A percentile compares a stretch with the other conserved stretches of the same genome.
These are phyloP conservation scores for Muscicapa comitata DNA, from an alignment of 2,797 vertebrate genomes.

Conservation along the genomic window DNA sequence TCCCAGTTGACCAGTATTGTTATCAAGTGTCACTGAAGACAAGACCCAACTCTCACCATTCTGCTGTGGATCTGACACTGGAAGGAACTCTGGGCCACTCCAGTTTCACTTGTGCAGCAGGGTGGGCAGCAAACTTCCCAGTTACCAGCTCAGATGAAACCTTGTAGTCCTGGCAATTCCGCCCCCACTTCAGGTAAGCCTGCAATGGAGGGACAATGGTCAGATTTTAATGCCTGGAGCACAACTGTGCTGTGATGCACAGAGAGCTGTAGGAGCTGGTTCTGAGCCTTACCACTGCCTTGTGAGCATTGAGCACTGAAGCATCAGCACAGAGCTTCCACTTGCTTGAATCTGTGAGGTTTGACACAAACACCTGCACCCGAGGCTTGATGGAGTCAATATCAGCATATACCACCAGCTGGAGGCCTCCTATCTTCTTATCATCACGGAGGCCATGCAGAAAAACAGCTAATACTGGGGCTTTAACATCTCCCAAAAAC, in stretches of 20 bases:
- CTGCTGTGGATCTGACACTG: slow-evolving; percentile 36
- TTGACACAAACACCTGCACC: slow-evolving; percentile 78
- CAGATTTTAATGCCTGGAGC: neutral
- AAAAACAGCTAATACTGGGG: slow-evolving; percentile 71
- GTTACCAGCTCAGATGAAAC: slow-evolving; percentile 73
- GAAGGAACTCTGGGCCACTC: slow-evolving; percentile 78
- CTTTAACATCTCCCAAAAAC: slow-evolving; percentile 71
- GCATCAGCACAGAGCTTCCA: slow-evolving; percentile 83
- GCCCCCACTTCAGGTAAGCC: slow-evolving; percentile 81
- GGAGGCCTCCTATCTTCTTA: slow-evolving; percentile 77
- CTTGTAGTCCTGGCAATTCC: slow-evolving; percentile 79
- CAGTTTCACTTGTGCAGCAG: slow-evolving; percentile 76
- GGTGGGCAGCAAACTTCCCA: slow-evolving; percentile 74
- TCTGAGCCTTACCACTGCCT: slow-evolving; percentile 77
- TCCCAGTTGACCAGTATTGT: rapidly evolving
- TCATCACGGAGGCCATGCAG: slow-evolving; percentile 73
- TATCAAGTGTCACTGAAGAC: neutral
- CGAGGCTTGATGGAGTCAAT: slow-evolving; percentile 45
- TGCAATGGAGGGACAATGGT: slow-evolving; percentile 8
- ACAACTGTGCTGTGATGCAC: neutral
- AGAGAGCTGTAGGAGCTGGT: neutral
- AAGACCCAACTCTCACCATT: slow-evolving; percentile 68
- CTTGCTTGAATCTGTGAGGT: slow-evolving; percentile 74
- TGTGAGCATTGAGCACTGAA: slow-evolving; percentile 77
- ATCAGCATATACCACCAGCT: slow-evolving; percentile 77